Evolutionary conservation across 2,113 vertebrate species (phyloP), one percentile per base, ranked within the genome.

Genomic region (Lycaon pictus): DNA sequence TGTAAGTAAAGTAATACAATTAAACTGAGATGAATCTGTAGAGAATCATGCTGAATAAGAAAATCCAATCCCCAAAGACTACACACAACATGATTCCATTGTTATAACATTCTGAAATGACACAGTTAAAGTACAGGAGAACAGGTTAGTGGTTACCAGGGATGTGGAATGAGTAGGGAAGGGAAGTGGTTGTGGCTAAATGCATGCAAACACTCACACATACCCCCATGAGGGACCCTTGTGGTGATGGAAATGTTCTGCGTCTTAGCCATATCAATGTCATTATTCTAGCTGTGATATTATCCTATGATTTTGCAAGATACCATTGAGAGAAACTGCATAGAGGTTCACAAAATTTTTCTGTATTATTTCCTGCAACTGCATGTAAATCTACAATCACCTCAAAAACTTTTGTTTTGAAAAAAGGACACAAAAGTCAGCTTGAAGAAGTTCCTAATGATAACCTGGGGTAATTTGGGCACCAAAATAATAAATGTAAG

Each of bases 351-450:
- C 7, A 27, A 27, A 74, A 67, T 62, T 93, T 62, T 51, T 85
- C 25, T 29, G 11, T 67, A 55, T 12, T 72, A 48, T 71, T 95
- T 88, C 43, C 16, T 88, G 60, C 25, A 79, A 69, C 60, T 77
- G 62, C 60, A 96, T 11, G 22, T 69, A 84, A 77, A 89, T 77
- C 79, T 51, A 67, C 12, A 88, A 77, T 76, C 76, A 82, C 10
- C 69, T 83, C 83, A 96, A 82, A 90, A 93, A 77, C 62, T 48
- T 93, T 67, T 84, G 69, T 89, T 89, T 67, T 48, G 4, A 29
- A 69, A 84, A 91, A 95, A 60, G 22, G 53, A 80, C 23, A 32
- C 22, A 91, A 60, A 27, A 93, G 83, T n/a, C 69, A 95, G 22
- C 43, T 79, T 83, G 56, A 79, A 85, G 11, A 79, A 17, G 17